Percentiles rank a stretch among this genome's conserved stretches.
phyloP scores from a whole-genome alignment of 2,888 invertebrate genomes.

The Ptilodon capucinus region DNA sequence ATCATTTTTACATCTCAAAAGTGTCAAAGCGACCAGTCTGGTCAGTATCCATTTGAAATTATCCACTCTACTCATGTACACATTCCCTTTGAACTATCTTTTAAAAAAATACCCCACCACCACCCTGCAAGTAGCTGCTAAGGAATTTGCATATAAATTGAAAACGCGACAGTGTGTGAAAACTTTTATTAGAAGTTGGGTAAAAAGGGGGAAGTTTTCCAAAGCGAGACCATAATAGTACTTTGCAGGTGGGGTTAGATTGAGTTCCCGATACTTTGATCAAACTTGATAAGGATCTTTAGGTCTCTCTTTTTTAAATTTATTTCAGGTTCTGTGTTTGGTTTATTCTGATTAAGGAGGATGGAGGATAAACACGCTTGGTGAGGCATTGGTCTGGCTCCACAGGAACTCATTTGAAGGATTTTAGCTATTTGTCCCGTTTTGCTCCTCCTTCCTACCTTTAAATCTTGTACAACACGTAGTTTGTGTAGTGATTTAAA shows the following conservation, averaged over 20 bases:
- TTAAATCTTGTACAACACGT: too few species aligned
- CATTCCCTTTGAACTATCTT: background rate
- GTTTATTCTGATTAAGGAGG: too few species aligned
- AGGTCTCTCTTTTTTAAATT: background rate
- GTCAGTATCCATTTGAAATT: background rate
- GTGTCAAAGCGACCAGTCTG: background rate
- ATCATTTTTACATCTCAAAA: background rate
- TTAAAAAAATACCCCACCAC: background rate
- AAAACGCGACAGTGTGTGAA: background rate
- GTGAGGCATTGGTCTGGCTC: too few species aligned
- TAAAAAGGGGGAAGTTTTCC: background rate
- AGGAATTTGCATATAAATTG: slow-evolving; percentile 3
- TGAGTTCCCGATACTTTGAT: slow-evolving; percentile 1
- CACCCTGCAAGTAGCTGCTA: background rate
- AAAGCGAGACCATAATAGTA: background rate
- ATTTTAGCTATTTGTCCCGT: too few species aligned
- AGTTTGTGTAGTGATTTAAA: too few species aligned
- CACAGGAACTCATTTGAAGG: too few species aligned
- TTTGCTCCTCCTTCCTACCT: too few species aligned
- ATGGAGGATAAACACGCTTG: too few species aligned
- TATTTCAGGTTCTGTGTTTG: background rate
- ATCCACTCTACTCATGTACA: background rate
- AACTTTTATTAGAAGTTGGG: slow-evolving; percentile 3
- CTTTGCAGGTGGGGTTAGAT: background rate
- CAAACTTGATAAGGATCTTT: background rate